phyloP scores from a whole-genome alignment of 2,797 vertebrate genomes.

The Phrynocephalus guinanensis region DNA sequence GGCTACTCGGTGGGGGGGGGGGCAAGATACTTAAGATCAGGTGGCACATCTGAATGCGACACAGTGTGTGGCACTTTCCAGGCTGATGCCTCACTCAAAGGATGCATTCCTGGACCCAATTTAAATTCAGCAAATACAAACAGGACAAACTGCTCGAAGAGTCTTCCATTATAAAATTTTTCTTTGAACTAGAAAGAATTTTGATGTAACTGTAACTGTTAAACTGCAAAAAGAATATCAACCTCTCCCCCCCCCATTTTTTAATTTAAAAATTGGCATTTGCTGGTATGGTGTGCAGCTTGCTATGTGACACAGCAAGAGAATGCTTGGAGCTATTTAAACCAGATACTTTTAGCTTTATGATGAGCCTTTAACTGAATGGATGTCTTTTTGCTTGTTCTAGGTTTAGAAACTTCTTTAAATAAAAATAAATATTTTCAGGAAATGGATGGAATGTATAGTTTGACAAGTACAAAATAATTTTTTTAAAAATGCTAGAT shows the following conservation, averaged over 20 bases:
- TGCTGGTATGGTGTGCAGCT: constrained; percentile 62
- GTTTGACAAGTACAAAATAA: constrained; percentile 79
- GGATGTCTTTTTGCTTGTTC: constrained; percentile 35
- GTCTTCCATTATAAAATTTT: constrained; percentile 11
- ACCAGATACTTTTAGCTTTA: constrained; percentile 49
- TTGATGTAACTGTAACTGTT: constrained; percentile 14
- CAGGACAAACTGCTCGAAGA: background rate
- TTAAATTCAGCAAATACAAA: constrained; percentile 12
- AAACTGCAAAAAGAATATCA: constrained; percentile 17
- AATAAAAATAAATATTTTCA: constrained; percentile 70
- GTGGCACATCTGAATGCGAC: background rate
- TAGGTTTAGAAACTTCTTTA: constrained; percentile 62
- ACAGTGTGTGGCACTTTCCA: background rate
- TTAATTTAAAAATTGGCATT: constrained; percentile 47
- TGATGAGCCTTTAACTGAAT: constrained; percentile 37
- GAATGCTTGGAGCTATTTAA: constrained; percentile 52
- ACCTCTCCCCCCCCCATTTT: background rate
- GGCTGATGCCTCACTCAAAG: background rate
- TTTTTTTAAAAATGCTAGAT: constrained; percentile 71
- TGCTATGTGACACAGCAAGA: constrained; percentile 31
- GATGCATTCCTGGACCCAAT: background rate
- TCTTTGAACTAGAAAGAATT: constrained; percentile 39
- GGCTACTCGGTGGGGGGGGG: background rate
- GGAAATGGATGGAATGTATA: constrained; percentile 79
- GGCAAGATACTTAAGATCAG: background rate